Conservation (phyloP, 2,888 invertebrate species). For the Melanargia galathea region DNA sequence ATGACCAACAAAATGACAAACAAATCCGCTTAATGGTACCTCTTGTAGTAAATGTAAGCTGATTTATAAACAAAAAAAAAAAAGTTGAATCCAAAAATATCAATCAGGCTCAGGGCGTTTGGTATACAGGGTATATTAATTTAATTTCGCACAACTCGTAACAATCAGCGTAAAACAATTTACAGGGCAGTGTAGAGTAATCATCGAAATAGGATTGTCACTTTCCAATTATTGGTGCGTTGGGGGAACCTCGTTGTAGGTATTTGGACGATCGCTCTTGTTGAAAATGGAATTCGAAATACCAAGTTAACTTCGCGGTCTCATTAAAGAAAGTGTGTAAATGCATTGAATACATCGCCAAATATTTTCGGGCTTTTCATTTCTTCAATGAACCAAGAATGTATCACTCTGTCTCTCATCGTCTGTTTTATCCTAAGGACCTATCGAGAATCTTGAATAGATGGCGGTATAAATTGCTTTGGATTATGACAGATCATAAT, state of each 20-base stretch:
- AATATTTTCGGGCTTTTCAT: neutral
- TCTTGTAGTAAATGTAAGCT: conserved; percentile 21
- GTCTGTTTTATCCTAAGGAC: too few relatives aligned
- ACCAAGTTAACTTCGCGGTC: conserved; percentile 9
- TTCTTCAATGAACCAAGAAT: neutral
- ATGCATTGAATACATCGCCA: neutral
- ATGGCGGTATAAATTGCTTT: too few relatives aligned
- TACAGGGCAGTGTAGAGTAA: conserved; percentile 58
- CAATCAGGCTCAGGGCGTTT: conserved; percentile 37
- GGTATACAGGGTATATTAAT: conserved; percentile 41
- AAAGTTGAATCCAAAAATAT: conserved; percentile 35
- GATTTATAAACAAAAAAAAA: conserved; percentile 29
- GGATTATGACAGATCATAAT: too few relatives aligned
- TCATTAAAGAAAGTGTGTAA: neutral
- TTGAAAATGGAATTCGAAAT: conserved; percentile 35
- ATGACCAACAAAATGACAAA: conserved; percentile 18
- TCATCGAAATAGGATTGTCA: conserved; percentile 77
- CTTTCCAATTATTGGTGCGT: conserved; percentile 73
- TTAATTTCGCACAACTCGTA: conserved; percentile 46
- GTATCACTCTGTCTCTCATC: neutral
- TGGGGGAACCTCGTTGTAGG: conserved; percentile 55
- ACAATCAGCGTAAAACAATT: conserved; percentile 52
- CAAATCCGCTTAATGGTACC: conserved; percentile 17
- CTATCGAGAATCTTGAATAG: too few relatives aligned
- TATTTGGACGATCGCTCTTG: conserved; percentile 41